Conservation (phyloP, 2,113 vertebrate genomes). For the Eira barbara region DNA sequence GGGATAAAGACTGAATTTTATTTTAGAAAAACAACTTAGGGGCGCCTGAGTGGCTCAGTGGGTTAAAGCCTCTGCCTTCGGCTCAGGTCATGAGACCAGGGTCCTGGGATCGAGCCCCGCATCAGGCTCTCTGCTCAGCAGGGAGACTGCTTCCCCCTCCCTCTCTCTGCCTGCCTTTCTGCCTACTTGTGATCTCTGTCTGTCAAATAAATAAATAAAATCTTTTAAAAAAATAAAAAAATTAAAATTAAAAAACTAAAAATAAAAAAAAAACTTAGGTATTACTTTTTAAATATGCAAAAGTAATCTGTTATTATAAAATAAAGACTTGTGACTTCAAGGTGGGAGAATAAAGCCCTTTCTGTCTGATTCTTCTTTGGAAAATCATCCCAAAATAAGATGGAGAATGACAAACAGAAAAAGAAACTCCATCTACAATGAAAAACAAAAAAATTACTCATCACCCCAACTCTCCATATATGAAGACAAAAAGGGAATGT, state of each 20-base stretch:
- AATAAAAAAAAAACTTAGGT: neutral
- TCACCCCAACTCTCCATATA: neutral
- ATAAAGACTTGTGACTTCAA: neutral
- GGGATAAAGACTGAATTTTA: neutral
- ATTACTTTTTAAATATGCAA: neutral
- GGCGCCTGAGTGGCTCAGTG: no score
- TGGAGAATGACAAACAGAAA: neutral
- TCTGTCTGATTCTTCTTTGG: neutral
- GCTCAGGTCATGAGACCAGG: no score
- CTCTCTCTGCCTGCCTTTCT: no score
- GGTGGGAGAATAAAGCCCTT: neutral
- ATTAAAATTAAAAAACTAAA: no score
- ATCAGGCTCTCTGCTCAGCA: no score
- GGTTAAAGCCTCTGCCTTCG: no score
- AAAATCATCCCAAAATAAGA: conserved; percentile 24
- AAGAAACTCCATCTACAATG: neutral
- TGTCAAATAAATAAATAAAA: no score
- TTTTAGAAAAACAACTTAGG: neutral
- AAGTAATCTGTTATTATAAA: neutral
- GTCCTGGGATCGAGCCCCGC: no score
- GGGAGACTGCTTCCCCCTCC: no score
- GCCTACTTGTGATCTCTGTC: no score
- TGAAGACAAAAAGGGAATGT: neutral
- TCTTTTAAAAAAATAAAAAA: no score
- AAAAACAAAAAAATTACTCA: neutral